These are phyloP conservation scores for Lithophane socia DNA, from an alignment of 2,888 invertebrate genomes.

Conservation along the genomic window DNA sequence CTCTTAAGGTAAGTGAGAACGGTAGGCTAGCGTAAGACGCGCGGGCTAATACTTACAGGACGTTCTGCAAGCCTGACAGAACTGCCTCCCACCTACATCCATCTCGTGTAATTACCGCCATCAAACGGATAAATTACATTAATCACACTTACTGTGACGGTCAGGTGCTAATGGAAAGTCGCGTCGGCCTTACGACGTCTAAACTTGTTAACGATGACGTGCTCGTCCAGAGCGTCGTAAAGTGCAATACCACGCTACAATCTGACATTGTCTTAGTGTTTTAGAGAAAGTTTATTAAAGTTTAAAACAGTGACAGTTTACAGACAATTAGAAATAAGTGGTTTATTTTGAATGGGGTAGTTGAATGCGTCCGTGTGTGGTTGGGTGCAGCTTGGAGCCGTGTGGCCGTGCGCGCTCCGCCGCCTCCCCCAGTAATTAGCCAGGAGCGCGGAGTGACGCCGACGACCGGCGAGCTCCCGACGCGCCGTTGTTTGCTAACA, in stretches of 20 bases:
- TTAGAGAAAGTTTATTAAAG: slow-evolving; percentile 49
- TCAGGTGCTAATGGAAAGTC: slow-evolving; percentile 85
- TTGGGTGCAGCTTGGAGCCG: slow-evolving; percentile 8
- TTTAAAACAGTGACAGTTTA: slow-evolving; percentile 41
- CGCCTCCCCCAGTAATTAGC: slow-evolving; percentile 76
- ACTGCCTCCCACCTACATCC: slow-evolving; percentile 68
- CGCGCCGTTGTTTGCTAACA: slow-evolving; percentile 69
- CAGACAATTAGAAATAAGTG: slow-evolving; percentile 56
- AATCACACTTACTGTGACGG: slow-evolving; percentile 83
- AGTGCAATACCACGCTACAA: slow-evolving; percentile 69
- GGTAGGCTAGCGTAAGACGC: slow-evolving; percentile 55
- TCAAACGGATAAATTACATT: slow-evolving; percentile 86
- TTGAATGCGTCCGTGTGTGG: slow-evolving; percentile 43
- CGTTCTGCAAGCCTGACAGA: slow-evolving; percentile 49
- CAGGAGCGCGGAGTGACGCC: slow-evolving; percentile 61
- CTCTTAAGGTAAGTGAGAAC: slow-evolving; percentile 68
- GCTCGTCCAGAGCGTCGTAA: slow-evolving; percentile 70
- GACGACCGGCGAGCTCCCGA: slow-evolving; percentile 67
- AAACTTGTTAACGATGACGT: slow-evolving; percentile 71
- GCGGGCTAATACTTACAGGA: slow-evolving; percentile 24
- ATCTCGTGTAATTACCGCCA: slow-evolving; percentile 79
- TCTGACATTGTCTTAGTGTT: slow-evolving; percentile 39
- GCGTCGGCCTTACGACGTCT: slow-evolving; percentile 73
- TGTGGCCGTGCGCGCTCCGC: slow-evolving; percentile 35
- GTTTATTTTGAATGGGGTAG: slow-evolving; percentile 55